Base-by-base conservation (phyloP, 2,888 invertebrate genomes). In the Drosophila ezoana region DNA sequence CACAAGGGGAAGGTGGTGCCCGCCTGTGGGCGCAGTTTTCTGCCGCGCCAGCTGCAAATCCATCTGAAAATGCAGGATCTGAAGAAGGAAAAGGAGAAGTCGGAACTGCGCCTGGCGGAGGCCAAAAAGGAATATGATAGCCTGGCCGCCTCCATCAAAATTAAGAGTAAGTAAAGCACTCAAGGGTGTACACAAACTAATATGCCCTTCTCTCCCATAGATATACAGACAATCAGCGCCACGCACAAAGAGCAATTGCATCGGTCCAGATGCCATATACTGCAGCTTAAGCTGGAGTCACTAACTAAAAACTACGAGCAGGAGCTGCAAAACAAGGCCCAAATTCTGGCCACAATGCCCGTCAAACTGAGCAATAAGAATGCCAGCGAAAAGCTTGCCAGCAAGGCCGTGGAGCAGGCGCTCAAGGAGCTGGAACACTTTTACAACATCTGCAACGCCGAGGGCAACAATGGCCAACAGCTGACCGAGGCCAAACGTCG, bases 41-140 rank as follows among this genome's bases (percentile, higher is more conserved):
- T 91, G 45, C 92, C 92, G 0, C 83, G 73, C 14, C 89, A 91
- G 71, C 75, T 91, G 74, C 92, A 92, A 75, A 77, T 66, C 0
- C 81, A 87, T 65, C 76, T 91, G 0, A 89, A 89, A 65, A 76
- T 91, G 28, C 72, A 90, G 14, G 90, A 91, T 28, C 67, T 92
- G 1, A 66, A 75, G 3, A 84, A 87, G 43, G 54, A 76, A 9
- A 86, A 89, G 43, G 70, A 72, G 2, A 76, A 78, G 14, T 63
- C 83, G 3, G 68, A 81, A 6, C 54, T 61, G 10, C 63, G 61
- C 3, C 62, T 85, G 10, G 69, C 72, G 0, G 91, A 91, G 59
- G 47, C 56, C 3, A 81, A 75, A 38, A 79, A 79, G 18, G 86
- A 90, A 48, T 87, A 79, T 52, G 90, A 91, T n/a, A 58, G 40